A percentile compares a stretch with the other conserved stretches of the same genome.
Conservation (phyloP, 2,888 invertebrate genomes). For the Leptopilina myrica region DNA sequence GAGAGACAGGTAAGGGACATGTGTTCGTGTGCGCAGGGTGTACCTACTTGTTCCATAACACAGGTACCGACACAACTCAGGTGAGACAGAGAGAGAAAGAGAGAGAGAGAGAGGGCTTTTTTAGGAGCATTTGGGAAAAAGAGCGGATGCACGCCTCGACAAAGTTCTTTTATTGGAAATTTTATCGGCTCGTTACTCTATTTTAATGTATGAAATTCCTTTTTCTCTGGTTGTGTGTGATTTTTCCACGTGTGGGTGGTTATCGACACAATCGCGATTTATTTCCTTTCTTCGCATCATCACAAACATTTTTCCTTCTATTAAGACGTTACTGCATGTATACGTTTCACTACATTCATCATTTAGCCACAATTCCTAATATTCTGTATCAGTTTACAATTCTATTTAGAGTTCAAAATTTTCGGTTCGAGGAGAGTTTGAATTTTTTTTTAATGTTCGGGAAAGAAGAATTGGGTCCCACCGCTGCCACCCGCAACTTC, state of each 20-base stretch:
- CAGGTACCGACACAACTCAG: constrained; percentile 38
- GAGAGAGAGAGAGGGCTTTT: background rate
- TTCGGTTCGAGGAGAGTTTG: too few relatives aligned
- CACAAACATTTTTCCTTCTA: background rate
- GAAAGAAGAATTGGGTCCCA: too few relatives aligned
- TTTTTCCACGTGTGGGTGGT: background rate
- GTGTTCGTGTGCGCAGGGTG: constrained; percentile 31
- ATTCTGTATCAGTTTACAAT: too few relatives aligned
- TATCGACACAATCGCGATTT: background rate
- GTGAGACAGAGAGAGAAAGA: background rate
- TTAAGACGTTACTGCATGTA: too few relatives aligned
- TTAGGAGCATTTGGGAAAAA: constrained; percentile 23
- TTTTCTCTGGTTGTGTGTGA: background rate
- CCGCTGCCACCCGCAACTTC: too few relatives aligned
- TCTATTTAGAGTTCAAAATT: too few relatives aligned
- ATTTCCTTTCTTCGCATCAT: background rate
- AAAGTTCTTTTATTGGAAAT: constrained; percentile 47
- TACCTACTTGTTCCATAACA: constrained; percentile 30
- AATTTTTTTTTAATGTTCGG: too few relatives aligned
- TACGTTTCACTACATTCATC: too few relatives aligned
- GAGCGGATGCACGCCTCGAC: constrained; percentile 47
- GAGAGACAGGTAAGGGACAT: constrained; percentile 38
- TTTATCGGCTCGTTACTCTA: constrained; percentile 43
- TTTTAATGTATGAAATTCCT: constrained; percentile 25
- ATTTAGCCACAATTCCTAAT: too few relatives aligned